Base-by-base conservation (phyloP, 2,888 invertebrate genomes). In the Ophion ellenae region DNA sequence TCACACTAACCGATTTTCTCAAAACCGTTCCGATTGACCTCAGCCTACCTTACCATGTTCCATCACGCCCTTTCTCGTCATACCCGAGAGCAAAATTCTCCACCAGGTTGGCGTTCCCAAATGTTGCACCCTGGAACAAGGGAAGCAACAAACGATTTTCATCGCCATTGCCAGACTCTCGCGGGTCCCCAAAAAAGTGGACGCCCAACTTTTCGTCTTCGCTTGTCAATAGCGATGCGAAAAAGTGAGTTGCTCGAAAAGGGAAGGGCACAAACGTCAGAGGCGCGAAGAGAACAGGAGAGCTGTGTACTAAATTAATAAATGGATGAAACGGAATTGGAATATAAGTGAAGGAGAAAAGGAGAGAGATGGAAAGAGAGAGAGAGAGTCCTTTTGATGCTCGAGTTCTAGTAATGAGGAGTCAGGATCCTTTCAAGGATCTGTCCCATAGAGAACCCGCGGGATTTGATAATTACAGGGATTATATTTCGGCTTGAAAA, bases 401-500 rank as follows among this genome's bases (percentile, higher is more conserved):
- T 82, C 84, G 83, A 86, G 81, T 47, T 78, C 88, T 88, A 88
- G 91, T 94, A 93, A 94, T 92, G 93, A 93, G 93, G 92, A 92
- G 91, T 90, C 91, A 90, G 91, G 91, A 91, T 93, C 91, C 92
- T 93, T 93, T 93, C 92, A 91, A 92, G 92, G 90, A 92, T 90
- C 77, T 83, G 64, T 77, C 64, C 84, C 85, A 89, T 90, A 90
- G 90, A 90, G 89, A 88, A 83, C 90, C 90, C 89, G 75, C 88
- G 89, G 91, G 92, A 94, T 93, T 94, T 93, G 91, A 93, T 93
- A 94, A 93, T 94, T 93, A 93, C 90, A 92, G 90, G 92, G 91
- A 93, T 94, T 93, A 93, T 93, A 92, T 88, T 89, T 83, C 70
- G 79, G 83, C 77, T 73, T 80, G 70, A 83, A 81, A 84, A 80